Base-by-base conservation (phyloP, 2,888 invertebrate species). In the Biston betularia region DNA sequence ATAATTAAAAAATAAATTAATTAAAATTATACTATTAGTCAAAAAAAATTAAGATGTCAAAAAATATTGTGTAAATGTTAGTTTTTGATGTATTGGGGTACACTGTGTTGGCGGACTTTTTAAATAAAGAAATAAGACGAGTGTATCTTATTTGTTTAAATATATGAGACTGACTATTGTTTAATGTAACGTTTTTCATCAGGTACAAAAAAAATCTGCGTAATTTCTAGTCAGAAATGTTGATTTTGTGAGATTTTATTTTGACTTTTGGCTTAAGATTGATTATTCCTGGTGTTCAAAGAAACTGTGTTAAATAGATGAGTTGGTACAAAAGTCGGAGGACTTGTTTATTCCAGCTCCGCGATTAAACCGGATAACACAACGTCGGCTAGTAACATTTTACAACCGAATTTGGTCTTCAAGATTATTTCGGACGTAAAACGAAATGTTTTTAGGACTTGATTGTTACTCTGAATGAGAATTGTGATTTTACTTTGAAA, bases 301-400 rank as follows among this genome's bases (percentile, higher is more conserved):
- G 35, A 46, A 57, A 44, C 56, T 46, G 48, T 53, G 55, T 50
- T 63, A 58, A 64, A 53, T 7, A 58, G 44, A 55, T 59, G 54
- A 59, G 54, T 49, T 55, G 59, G 44, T 59, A 46, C 53, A 42
- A 48, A 50, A 59, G 15, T 59, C 40, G 53, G 33, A 46, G 52
- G 54, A 54, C 33, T 60, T 65, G 55, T 65, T 65, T 65, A 65
- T 49, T 65, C 45, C 15, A 59, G 55, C 55, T 56, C 24, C 34
- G 42, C 55, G 45, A 65, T 56, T 65, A 49, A 65, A 48, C 46
- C 35, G 34, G 56, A 66, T 54, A 62, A 48, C 38, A 38, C 48
- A 58, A 15, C 42, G 56, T 58, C 65, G 56, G 53, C 65, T 69
- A 68, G 63, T 73, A 69, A 73, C 71, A 71, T 73, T 72, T 73